Evolutionary conservation across 2,888 invertebrate species (phyloP).

Genomic region (Drosophila borealis): DNA sequence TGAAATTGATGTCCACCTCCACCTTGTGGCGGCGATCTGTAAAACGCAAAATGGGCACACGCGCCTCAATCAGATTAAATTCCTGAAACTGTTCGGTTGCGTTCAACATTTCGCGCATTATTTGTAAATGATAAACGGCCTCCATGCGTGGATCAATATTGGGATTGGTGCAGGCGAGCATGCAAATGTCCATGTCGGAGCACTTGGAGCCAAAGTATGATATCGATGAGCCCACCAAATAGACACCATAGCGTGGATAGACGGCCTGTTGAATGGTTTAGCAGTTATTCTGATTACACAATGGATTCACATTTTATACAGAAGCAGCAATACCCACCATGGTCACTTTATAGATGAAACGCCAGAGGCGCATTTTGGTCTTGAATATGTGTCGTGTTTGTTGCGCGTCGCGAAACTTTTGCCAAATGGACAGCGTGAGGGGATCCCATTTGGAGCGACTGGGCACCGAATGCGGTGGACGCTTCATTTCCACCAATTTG

Average conservation of each 20-base stretch:
- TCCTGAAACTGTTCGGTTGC: constrained; percentile 82
- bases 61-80: constrained; percentile 93
- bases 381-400: constrained; percentile 92
- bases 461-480: constrained; percentile 87
- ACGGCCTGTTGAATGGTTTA: constrained; percentile 62
- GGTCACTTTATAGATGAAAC: constrained; percentile 90
- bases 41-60: constrained; percentile 98
- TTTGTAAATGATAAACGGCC: constrained; percentile 86
- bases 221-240: constrained; percentile 98
- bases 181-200: constrained; percentile 98
- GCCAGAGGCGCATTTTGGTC: constrained; percentile 94
- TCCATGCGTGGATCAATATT: constrained; percentile 90
- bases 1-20: constrained; percentile 98
- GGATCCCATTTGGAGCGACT: constrained; percentile 88
- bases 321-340: constrained; percentile 86
- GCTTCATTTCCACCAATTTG: constrained; percentile 89
- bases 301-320: not conserved
- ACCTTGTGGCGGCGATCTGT: constrained; percentile 91
- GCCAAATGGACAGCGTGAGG: constrained; percentile 92
- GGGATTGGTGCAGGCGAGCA: constrained; percentile 88
- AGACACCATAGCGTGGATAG: constrained; percentile 91
- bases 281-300: not conserved
- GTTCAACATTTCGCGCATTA: constrained; percentile 79
- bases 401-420: constrained; percentile 90
- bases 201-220: constrained; percentile 96